phyloP scores from a whole-genome alignment of 1,140 invertebrate species.

The Neomicropteryx cornuta region DNA sequence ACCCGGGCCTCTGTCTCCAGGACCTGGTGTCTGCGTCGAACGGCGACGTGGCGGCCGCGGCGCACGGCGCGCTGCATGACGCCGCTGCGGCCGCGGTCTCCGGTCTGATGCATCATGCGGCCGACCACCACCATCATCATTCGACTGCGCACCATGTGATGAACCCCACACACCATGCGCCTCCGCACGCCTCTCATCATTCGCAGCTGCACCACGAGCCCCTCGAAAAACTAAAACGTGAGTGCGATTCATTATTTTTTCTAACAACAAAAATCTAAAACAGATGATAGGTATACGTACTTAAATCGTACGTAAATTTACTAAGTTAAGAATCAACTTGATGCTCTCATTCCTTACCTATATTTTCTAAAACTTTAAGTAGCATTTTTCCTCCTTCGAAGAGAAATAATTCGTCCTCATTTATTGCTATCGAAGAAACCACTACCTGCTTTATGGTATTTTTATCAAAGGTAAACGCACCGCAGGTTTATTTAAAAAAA shows the following conservation, averaged over 20 bases:
- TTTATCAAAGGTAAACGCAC: too few species aligned
- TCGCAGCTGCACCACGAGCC: slow-evolving; percentile 61
- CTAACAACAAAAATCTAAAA: neutral
- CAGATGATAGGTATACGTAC: neutral
- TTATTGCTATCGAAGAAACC: too few species aligned
- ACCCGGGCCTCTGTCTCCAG: slow-evolving; percentile 58
- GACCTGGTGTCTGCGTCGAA: slow-evolving; percentile 49
- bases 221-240: slow-evolving; percentile 72
- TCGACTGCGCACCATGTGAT: too few species aligned
- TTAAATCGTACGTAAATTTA: too few species aligned
- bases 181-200: slow-evolving; percentile 38
- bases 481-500: too few species aligned
- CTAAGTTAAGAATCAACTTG: too few species aligned
- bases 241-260: slow-evolving; percentile 33
- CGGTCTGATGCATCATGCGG: slow-evolving; percentile 50
- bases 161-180: slow-evolving; percentile 42
- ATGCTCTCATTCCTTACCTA: too few species aligned
- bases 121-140: slow-evolving; percentile 47
- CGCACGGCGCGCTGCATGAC: slow-evolving; percentile 37
- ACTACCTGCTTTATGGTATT: too few species aligned
- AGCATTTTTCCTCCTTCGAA: too few species aligned
- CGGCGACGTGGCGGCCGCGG: slow-evolving; percentile 34
- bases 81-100: slow-evolving; percentile 51
- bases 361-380: too few species aligned
- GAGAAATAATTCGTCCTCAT: too few species aligned